These are phyloP conservation scores for Macrotus californicus DNA, from an alignment of 2,113 vertebrate genomes.

Conservation along the genomic window DNA sequence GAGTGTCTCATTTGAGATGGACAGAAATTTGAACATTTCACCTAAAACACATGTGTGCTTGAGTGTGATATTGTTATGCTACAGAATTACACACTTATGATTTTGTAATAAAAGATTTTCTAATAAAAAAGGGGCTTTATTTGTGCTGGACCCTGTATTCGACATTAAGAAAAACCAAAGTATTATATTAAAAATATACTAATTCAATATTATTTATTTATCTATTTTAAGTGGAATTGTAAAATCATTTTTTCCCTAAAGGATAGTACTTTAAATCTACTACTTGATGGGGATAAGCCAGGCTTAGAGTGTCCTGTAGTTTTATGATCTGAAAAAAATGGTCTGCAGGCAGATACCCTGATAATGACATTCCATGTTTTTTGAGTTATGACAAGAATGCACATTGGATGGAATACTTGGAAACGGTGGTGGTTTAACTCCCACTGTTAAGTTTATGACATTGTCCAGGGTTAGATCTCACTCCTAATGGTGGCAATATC, in stretches of 20 bases:
- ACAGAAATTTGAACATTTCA: no score
- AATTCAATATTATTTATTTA: conserved; percentile 23
- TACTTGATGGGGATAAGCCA: neutral
- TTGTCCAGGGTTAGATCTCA: conserved; percentile 53
- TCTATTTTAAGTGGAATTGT: conserved; percentile 16
- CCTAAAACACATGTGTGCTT: no score
- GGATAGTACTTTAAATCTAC: conserved; percentile 42
- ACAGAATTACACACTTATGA: no score
- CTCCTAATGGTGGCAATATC: conserved; percentile 42
- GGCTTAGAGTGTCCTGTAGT: neutral
- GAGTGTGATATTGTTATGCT: no score
- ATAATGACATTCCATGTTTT: neutral
- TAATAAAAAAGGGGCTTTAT: no score
- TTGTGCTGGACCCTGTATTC: neutral
- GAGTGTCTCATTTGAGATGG: no score
- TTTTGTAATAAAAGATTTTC: no score
- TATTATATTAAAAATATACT: conserved; percentile 3
- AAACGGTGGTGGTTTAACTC: conserved; percentile 51
- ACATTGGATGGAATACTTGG: conserved; percentile 25
- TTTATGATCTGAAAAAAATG: conserved; percentile 38
- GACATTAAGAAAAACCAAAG: conserved; percentile 12
- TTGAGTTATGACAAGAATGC: neutral
- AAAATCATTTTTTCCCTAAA: conserved; percentile 10
- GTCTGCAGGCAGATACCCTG: neutral
- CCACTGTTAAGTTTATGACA: conserved; percentile 60